These are phyloP conservation scores for Syrphus vitripennis DNA, from an alignment of 2,888 invertebrate genomes.

Conservation along the genomic window DNA sequence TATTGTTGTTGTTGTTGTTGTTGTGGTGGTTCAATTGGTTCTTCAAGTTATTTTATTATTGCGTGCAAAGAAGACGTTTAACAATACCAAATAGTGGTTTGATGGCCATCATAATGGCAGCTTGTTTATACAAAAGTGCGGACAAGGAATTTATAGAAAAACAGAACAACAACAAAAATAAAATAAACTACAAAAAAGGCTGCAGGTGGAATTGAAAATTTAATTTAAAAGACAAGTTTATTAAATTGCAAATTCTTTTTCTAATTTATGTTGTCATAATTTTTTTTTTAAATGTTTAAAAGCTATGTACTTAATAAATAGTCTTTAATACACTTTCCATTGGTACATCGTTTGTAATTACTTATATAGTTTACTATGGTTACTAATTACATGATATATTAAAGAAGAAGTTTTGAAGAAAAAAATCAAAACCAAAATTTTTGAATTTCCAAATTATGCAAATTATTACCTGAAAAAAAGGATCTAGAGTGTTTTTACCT, in stretches of 20 bases:
- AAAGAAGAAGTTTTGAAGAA: too few relatives aligned
- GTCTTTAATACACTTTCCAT: too few relatives aligned
- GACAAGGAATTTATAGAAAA: constrained; percentile 25
- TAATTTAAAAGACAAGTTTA: not conserved
- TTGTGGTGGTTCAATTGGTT: not conserved
- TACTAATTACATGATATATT: too few relatives aligned
- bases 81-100: constrained; percentile 23
- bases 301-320: not conserved
- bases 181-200: not conserved
- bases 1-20: constrained; percentile 17
- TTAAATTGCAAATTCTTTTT: not conserved
- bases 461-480: too few relatives aligned
- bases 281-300: not conserved
- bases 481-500: too few relatives aligned
- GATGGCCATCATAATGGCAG: constrained; percentile 51
- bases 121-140: constrained; percentile 43
- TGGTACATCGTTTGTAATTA: too few relatives aligned
- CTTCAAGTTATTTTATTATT: constrained; percentile 35
- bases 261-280: not conserved
- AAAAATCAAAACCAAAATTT: too few relatives aligned
- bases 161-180: not conserved
- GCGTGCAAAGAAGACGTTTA: constrained; percentile 58
- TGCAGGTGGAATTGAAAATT: not conserved
- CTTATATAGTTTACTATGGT: too few relatives aligned
- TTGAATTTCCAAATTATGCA: too few relatives aligned